Percentiles rank a stretch among this genome's conserved stretches.
Conservation (phyloP, 2,888 invertebrate species). For the Idaea straminata region DNA sequence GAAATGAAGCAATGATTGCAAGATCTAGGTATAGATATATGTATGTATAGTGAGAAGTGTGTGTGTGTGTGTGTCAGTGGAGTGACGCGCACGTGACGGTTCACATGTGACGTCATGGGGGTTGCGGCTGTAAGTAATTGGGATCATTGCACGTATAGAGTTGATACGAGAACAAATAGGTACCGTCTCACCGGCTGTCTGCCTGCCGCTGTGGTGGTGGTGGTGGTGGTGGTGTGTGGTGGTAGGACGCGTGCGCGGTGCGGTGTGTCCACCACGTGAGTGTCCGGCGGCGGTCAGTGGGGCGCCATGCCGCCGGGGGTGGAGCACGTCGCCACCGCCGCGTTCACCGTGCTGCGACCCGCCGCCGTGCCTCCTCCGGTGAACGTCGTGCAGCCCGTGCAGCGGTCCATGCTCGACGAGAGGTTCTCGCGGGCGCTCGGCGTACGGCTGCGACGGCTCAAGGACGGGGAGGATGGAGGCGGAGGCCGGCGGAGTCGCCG, state of each 20-base stretch:
- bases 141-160: neutral
- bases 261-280: conserved; percentile 5
- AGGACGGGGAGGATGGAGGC: conserved; percentile 69
- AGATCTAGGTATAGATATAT: neutral
- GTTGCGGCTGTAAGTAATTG: neutral
- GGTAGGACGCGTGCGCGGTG: conserved; percentile 9
- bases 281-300: conserved; percentile 31
- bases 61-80: neutral
- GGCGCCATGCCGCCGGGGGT: conserved; percentile 56
- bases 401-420: conserved; percentile 39
- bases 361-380: conserved; percentile 29
- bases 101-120: neutral
- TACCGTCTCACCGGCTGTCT: conserved; percentile 8
- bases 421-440: conserved; percentile 76
- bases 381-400: conserved; percentile 61
- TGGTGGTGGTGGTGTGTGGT: conserved; percentile 10
- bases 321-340: conserved; percentile 38
- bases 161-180: neutral
- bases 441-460: conserved; percentile 84
- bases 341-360: conserved; percentile 56
- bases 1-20: neutral
- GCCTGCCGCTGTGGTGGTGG: conserved; percentile 2
- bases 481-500: conserved; percentile 31
- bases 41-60: neutral
- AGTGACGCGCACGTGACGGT: conserved; percentile 1